phyloP scores from a whole-genome alignment of 2,113 vertebrate genomes.

The Neotragus pygmaeus region DNA sequence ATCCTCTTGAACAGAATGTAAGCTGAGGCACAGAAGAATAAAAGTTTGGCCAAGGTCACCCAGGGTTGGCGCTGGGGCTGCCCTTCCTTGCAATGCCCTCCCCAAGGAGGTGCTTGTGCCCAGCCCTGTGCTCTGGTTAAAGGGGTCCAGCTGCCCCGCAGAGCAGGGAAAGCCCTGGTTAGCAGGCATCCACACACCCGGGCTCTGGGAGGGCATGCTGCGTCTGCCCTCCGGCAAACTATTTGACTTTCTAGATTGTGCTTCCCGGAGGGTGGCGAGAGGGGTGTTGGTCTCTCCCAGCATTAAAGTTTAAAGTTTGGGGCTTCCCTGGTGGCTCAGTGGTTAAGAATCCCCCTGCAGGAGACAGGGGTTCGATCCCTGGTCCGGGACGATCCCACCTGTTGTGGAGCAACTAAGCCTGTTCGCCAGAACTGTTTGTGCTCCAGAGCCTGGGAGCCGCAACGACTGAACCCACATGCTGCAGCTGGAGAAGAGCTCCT shows the following conservation, averaged over 20 bases:
- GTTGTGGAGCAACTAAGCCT: background rate
- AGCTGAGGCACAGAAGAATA: background rate
- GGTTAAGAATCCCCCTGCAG: background rate
- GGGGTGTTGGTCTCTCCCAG: background rate
- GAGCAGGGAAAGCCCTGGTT: background rate
- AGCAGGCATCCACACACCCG: background rate
- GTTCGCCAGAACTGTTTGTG: background rate
- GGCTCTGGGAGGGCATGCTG: background rate
- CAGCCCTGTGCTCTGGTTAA: background rate
- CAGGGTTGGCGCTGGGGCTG: background rate
- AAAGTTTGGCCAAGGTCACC: background rate
- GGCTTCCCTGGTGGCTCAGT: background rate
- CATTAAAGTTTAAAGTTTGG: background rate
- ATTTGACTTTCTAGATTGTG: background rate
- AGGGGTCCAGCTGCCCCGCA: background rate
- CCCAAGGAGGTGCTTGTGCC: background rate
- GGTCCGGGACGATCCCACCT: background rate
- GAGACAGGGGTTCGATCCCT: background rate
- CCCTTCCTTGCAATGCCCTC: background rate
- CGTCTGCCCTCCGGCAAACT: background rate
- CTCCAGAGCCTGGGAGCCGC: background rate
- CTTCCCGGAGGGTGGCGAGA: background rate
- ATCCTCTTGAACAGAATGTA: background rate
- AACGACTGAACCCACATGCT: rapidly evolving
- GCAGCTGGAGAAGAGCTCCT: background rate